Conservation (phyloP, 2,888 invertebrate genomes). For the Pyrrhia umbra region DNA sequence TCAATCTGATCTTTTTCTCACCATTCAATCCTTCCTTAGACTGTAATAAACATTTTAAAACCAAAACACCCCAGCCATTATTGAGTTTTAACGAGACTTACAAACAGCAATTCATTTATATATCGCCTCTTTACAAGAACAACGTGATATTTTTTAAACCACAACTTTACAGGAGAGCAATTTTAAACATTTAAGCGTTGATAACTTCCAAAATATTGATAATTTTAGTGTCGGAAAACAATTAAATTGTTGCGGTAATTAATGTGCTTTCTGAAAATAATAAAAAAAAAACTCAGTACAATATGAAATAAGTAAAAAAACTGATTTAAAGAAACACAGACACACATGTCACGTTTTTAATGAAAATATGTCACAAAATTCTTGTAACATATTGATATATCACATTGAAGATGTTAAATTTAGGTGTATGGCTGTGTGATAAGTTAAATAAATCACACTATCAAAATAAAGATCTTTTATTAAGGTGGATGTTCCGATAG, state of each 20-base stretch:
- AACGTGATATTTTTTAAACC: conserved; percentile 36
- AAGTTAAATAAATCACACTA: conserved; percentile 16
- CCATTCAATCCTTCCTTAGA: too few species aligned
- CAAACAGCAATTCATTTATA: too few species aligned
- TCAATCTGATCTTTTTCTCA: too few species aligned
- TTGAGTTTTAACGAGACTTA: too few species aligned
- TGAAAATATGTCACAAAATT: conserved; percentile 37
- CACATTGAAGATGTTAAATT: conserved; percentile 35
- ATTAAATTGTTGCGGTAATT: conserved; percentile 35
- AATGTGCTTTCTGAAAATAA: conserved; percentile 25
- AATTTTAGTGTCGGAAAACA: conserved; percentile 17
- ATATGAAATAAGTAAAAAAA: conserved; percentile 25
- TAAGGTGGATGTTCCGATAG: too few species aligned
- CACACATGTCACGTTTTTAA: conserved; percentile 27
- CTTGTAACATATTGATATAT: conserved; percentile 36
- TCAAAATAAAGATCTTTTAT: conserved; percentile 25
- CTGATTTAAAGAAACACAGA: conserved; percentile 11
- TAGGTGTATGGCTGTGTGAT: conserved; percentile 16
- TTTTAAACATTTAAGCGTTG: conserved; percentile 23
- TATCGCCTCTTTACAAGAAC: conserved; percentile 31
- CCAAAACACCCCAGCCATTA: too few species aligned
- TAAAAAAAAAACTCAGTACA: conserved; percentile 20
- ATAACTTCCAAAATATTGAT: conserved; percentile 32
- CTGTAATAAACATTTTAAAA: too few species aligned
- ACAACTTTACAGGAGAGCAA: too few species aligned